These are phyloP conservation scores for Leucoptera coffeella DNA, from an alignment of 2,888 invertebrate species.

Conservation along the genomic window DNA sequence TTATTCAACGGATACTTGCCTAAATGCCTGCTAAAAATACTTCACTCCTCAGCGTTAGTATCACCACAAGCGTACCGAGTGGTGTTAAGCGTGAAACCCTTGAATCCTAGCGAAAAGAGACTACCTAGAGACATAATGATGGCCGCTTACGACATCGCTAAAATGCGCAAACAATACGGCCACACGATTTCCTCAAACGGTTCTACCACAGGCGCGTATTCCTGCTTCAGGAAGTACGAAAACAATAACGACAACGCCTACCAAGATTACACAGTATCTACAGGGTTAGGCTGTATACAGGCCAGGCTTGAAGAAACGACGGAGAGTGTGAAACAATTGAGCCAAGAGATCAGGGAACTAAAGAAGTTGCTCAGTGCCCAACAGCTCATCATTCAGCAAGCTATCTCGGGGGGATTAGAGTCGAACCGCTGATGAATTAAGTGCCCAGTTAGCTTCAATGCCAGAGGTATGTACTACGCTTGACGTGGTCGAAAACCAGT, in stretches of 20 bases:
- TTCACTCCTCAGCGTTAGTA: slow-evolving; percentile 73
- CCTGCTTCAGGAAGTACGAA: slow-evolving; percentile 60
- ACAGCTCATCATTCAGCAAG: slow-evolving; percentile 44
- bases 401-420: slow-evolving; percentile 35
- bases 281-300: slow-evolving; percentile 54
- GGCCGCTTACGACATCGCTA: slow-evolving; percentile 75
- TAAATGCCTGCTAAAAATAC: slow-evolving; percentile 63
- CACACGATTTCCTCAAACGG: slow-evolving; percentile 63
- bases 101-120: slow-evolving; percentile 77
- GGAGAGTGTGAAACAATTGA: slow-evolving; percentile 60
- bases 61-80: slow-evolving; percentile 78
- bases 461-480: no score
- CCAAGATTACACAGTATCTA: slow-evolving; percentile 48
- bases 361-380: slow-evolving; percentile 51
- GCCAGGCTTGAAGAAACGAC: slow-evolving; percentile 62
- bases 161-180: slow-evolving; percentile 64
- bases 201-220: slow-evolving; percentile 57
- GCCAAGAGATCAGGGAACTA: slow-evolving; percentile 63
- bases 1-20: slow-evolving; percentile 75
- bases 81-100: slow-evolving; percentile 74
- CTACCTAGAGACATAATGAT: slow-evolving; percentile 73
- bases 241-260: slow-evolving; percentile 52
- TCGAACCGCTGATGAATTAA: slow-evolving; percentile 29
- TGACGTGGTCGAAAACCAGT: no score
- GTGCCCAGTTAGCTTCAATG: slow-evolving; percentile 50